Evolutionary conservation across 2,888 invertebrate species (phyloP), one percentile per base, ranked within the genome.

Genomic region (Caenorhabditis doughertyi): DNA sequence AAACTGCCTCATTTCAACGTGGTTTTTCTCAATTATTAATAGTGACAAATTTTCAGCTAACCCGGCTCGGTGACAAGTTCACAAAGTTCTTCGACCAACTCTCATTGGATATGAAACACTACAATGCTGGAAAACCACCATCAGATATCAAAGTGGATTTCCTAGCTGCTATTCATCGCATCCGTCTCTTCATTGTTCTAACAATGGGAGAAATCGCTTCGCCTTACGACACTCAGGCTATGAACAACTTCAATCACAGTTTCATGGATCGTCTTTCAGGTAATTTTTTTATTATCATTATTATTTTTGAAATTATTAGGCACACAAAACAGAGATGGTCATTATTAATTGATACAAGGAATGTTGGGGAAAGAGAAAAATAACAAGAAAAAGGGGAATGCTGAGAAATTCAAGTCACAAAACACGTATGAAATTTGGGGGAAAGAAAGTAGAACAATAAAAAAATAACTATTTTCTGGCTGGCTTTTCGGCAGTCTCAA

Each of bases 161-260:
- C 21, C 64, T 85, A 9, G 80, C 74, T 2, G 83, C 71, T 5
- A 47, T 85, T 32, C 53, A 64, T 8, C 74, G 81, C 70, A 81
- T 89, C n/a, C 79, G 86, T 44, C 76, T 85, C 9, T 79, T 88
- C 70, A 74, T 90, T 5, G 55, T 90, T 3, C 79, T 90, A 13
- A 89, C 89, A 13, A 83, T 81, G 74, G 89, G 88, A 23, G 74
- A 87, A 7, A 80, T 87, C 8, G 86, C 89, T 0, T 89, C 89
- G 5, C 90, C 90, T 3, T 90, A 89, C 74, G 85, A 87, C 55
- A 58, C 74, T 3, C 62, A 79, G 9, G 76, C 83, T 25, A 68
- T 47, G 42, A 70, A 55, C 65, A 71, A 70, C 27, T 58, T 55
- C 23, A 81, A 62, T 27, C 42, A 62, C 23, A 76, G 71, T 35